These are phyloP conservation scores for Stenodera caucasica DNA, from an alignment of 2,888 invertebrate genomes.

Conservation along the genomic window DNA sequence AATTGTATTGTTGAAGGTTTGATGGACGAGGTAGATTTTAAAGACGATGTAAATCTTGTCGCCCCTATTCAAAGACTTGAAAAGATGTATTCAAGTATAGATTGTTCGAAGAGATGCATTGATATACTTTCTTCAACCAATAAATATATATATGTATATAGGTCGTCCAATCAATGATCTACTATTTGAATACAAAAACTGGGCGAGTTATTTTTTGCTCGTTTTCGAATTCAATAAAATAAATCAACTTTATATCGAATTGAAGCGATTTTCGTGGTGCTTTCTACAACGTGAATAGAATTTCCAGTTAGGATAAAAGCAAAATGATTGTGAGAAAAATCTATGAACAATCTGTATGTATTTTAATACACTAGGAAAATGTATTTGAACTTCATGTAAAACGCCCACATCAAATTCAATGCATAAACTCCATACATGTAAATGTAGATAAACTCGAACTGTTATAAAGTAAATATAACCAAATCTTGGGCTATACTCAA, in stretches of 20 bases:
- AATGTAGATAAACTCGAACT: background rate
- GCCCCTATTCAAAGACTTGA: background rate
- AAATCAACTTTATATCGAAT: no score
- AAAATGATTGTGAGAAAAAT: background rate
- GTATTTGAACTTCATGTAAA: background rate
- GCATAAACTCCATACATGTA: background rate
- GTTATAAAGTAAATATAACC: conserved; percentile 6
- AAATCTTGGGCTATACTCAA: background rate
- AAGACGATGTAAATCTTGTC: background rate
- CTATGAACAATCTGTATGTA: background rate
- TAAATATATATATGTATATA: no score
- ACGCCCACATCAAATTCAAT: background rate
- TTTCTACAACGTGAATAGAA: no score
- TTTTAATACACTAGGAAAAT: background rate
- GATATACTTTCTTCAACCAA: background rate
- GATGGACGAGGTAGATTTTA: background rate
- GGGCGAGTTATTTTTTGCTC: background rate
- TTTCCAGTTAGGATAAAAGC: no score
- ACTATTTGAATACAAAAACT: background rate
- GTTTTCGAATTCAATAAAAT: no score
- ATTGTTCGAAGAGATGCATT: background rate
- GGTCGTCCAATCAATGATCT: background rate
- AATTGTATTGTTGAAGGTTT: background rate
- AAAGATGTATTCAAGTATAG: background rate
- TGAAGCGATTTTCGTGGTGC: no score